Evolutionary conservation across 2,113 vertebrate species (phyloP).

Genomic region (Baryphthengus martii): DNA sequence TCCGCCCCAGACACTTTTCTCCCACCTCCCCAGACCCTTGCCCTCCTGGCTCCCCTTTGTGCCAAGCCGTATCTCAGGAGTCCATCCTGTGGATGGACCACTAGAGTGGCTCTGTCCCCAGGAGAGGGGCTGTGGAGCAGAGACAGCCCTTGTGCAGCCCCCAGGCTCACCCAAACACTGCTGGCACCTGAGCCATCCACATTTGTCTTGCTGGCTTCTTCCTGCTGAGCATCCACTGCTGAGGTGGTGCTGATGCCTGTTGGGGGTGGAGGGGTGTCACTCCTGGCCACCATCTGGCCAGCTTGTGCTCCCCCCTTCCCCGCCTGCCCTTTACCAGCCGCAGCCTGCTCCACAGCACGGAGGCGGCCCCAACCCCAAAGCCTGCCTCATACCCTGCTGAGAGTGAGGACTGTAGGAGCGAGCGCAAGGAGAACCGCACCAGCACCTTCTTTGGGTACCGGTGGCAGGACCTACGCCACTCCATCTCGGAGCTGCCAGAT

Average conservation of each 20-base stretch:
- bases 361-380: neutral
- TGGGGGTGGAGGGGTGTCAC: rapidly evolving
- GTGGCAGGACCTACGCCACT: neutral
- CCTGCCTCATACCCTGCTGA: neutral
- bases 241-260: neutral
- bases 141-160: neutral
- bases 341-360: neutral
- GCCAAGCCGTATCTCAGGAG: neutral
- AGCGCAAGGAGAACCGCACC: conserved; percentile 4
- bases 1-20: neutral
- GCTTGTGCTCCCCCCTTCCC: too few species aligned
- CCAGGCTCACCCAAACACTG: neutral
- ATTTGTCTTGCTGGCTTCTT: neutral
- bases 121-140: rapidly evolving
- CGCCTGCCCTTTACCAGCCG: neutral
- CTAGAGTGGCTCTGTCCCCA: rapidly evolving
- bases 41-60: neutral
- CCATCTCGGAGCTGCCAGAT: neutral
- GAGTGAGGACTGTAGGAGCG: neutral
- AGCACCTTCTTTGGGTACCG: neutral
- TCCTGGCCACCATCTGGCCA: rapidly evolving
- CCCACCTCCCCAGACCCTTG: neutral
- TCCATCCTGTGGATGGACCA: neutral
- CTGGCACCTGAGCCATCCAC: neutral
- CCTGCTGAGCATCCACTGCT: too few species aligned